Evolutionary conservation across 2,797 vertebrate genomes (phyloP), one percentile per base, ranked within the genome.

Genomic region (Lagodon rhomboides): DNA sequence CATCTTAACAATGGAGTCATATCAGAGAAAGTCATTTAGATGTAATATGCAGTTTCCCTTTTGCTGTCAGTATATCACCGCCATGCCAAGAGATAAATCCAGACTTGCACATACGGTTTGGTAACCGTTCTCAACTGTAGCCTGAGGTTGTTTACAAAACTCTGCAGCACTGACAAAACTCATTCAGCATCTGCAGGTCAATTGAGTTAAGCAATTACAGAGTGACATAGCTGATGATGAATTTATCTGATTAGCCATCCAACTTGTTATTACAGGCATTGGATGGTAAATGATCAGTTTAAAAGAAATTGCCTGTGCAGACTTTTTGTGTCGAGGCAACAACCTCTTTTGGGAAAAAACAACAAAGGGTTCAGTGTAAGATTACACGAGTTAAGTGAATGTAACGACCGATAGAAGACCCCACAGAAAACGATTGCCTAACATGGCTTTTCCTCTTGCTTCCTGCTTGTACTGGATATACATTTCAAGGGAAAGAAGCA

Each of bases 401-500:
- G 18, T 49, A 75, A 70, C n/a, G 38, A 18, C 38, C 9, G 1
- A 73, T 5, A 76, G n/a, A 77, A 12, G 60, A 85, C 67, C 79
- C 17, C 60, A 66, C 73, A 67, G 79, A 86, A 80, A 85, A 75
- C 23, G 38, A 70, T 70, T 89, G 73, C 83, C 80, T 71, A 88
- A 92, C 63, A 86, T 87, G 82, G 87, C 55, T 67, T 82, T 79
- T 89, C 78, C 80, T 86, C 60, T 80, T 20, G 9, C 58, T 85
- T 86, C 72, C 84, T 85, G 55, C 68, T 81, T 76, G 34, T 60
- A 68, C 65, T 84, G 75, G 75, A 80, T 91, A 82, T 88, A 88
- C 72, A 87, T 91, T 92, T 90, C 77, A 85, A 58, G 59, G 60
- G 75, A 71, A 83, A 77, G 53, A 89, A 73, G 70, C 80, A 93